A percentile compares a stretch with the other conserved stretches of the same genome.
phyloP scores from a whole-genome alignment of 2,113 vertebrate genomes.

The Climacteris rufus region DNA sequence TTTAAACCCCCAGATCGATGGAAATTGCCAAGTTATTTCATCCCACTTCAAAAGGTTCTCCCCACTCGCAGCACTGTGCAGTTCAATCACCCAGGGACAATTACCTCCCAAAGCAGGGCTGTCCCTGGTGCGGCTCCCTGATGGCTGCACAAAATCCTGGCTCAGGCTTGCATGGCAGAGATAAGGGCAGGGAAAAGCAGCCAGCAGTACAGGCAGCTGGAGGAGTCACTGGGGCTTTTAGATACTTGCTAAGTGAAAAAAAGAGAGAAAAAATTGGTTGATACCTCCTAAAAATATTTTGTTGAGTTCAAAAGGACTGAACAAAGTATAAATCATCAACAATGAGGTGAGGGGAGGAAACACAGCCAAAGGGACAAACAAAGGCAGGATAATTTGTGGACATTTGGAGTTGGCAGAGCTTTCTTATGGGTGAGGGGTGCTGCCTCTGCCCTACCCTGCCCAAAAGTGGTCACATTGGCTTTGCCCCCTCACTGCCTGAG shows the following conservation, averaged over 20 bases:
- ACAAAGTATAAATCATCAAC: neutral
- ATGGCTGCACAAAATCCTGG: neutral
- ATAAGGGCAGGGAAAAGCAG: neutral
- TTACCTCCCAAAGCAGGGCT: neutral
- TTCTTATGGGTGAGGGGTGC: rapidly evolving
- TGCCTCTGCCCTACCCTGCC: neutral
- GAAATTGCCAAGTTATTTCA: neutral
- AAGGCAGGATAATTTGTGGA: neutral
- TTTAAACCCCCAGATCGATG: neutral
- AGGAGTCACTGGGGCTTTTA: neutral
- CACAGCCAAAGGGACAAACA: neutral
- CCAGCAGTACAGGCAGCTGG: neutral
- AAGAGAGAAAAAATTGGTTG: neutral
- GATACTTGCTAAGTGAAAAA: neutral
- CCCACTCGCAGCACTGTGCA: rapidly evolving
- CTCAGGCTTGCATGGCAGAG: neutral
- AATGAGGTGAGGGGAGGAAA: neutral
- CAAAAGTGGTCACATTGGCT: rapidly evolving
- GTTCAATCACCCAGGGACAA: neutral
- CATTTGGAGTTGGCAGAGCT: neutral
- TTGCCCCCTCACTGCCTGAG: neutral
- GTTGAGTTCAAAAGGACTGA: neutral
- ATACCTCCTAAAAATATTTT: neutral
- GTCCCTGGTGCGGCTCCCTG: neutral
- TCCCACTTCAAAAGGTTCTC: neutral